Conservation (phyloP, 2,113 vertebrate species). For the Rousettus leschenaultii region DNA sequence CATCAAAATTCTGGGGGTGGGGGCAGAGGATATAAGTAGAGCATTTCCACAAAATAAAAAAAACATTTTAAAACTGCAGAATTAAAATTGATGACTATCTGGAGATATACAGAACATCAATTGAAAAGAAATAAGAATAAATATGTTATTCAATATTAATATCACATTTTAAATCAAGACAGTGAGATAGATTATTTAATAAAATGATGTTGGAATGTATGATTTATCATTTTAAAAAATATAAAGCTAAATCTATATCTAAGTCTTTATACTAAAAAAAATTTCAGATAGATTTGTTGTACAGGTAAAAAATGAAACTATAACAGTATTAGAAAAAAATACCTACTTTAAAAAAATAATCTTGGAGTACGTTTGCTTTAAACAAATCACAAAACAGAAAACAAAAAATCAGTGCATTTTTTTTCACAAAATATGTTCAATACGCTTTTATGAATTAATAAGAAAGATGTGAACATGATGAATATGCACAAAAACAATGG, state of each 20-base stretch:
- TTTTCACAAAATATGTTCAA: neutral
- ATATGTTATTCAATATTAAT: conserved; percentile 7
- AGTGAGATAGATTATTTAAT: neutral
- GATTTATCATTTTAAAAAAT: neutral
- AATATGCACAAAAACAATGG: neutral
- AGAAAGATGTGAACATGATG: neutral
- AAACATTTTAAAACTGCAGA: neutral
- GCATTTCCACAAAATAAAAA: neutral
- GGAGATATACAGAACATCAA: neutral
- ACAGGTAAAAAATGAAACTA: neutral
- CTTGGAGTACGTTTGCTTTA: neutral
- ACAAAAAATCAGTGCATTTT: neutral
- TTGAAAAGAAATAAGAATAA: neutral
- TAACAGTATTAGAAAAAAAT: neutral
- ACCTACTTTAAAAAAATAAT: neutral
- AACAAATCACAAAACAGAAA: neutral
- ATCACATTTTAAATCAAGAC: neutral
- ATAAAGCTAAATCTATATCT: neutral
- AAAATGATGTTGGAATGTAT: neutral
- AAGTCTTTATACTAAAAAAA: neutral
- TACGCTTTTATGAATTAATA: neutral
- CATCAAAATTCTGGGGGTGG: neutral
- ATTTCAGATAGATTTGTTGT: neutral
- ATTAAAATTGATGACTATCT: neutral
- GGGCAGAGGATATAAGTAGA: neutral